These are phyloP conservation scores for Alosa alosa DNA, from an alignment of 2,113 vertebrate species.

Conservation along the genomic window DNA sequence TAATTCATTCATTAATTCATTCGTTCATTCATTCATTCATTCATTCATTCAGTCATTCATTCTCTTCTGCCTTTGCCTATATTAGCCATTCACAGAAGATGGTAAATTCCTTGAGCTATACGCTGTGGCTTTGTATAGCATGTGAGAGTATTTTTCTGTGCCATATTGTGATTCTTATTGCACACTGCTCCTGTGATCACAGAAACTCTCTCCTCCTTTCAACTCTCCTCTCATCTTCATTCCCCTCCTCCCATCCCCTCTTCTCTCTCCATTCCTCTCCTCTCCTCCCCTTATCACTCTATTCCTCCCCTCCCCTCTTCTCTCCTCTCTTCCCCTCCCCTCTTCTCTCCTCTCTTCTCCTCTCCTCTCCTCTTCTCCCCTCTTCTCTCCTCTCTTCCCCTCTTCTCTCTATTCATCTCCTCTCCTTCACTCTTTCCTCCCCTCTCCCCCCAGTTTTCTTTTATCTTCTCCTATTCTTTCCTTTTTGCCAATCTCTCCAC, in stretches of 20 bases:
- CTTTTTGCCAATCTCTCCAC: background rate
- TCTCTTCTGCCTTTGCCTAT: no score
- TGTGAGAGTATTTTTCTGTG: constrained; percentile 25
- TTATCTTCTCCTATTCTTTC: background rate
- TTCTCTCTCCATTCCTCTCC: background rate
- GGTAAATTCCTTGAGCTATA: no score
- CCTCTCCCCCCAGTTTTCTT: background rate
- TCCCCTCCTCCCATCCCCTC: background rate
- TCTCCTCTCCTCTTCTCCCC: background rate
- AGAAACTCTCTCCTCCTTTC: background rate
- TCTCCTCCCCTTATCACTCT: no score
- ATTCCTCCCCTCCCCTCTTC: background rate
- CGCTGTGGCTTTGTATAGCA: no score
- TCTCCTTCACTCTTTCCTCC: background rate
- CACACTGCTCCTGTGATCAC: no score
- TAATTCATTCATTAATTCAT: no score
- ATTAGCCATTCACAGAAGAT: no score
- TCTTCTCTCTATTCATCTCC: background rate
- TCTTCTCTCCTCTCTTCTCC: background rate
- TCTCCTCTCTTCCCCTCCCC: background rate
- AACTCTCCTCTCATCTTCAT: background rate
- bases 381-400: background rate
- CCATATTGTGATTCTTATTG: background rate
- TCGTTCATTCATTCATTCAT: no score
- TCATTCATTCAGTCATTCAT: no score